A percentile compares a stretch with the other conserved stretches of the same genome.
phyloP scores from a whole-genome alignment of 2,888 invertebrate species.

The Volucella inflata region DNA sequence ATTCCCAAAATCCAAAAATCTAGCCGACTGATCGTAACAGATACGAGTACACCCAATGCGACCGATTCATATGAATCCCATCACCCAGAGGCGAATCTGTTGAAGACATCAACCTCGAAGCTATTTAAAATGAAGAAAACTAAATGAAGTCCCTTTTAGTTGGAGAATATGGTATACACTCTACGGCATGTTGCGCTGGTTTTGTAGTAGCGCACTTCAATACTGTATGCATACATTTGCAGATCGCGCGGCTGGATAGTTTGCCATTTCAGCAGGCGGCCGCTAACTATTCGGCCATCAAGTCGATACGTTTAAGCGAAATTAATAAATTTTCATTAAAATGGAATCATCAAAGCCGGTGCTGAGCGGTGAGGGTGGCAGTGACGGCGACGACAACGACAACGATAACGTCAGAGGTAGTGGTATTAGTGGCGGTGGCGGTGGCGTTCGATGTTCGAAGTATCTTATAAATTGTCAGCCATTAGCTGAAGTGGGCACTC shows the following conservation, averaged over 20 bases:
- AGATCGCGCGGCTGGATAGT: conserved; percentile 68
- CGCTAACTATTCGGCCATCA: conserved; percentile 65
- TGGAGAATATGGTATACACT: background rate
- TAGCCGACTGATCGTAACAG: conserved; percentile 22
- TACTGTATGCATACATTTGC: conserved; percentile 42
- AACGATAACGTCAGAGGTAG: conserved; percentile 36
- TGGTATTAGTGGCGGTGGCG: conserved; percentile 54
- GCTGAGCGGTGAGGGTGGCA: conserved; percentile 51
- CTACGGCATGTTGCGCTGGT: conserved; percentile 24
- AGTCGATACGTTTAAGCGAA: conserved; percentile 72
- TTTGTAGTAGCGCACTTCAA: conserved; percentile 2
- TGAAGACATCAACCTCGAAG: conserved; percentile 37
- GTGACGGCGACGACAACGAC: conserved; percentile 22
- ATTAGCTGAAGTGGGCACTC: conserved; percentile 65
- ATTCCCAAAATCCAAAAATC: conserved; percentile 4
- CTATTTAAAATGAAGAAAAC: background rate
- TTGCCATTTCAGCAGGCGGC: conserved; percentile 66
- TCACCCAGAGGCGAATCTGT: conserved; percentile 22
- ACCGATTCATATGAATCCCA: conserved; percentile 3
- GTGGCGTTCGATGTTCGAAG: conserved; percentile 38
- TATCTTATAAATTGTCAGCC: conserved; percentile 68
- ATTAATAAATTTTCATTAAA: conserved; percentile 78
- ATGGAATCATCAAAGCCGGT: conserved; percentile 78
- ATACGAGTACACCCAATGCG: background rate
- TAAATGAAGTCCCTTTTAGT: background rate